These are phyloP conservation scores for Ailurus styani DNA, from an alignment of 2,113 vertebrate genomes.

Conservation along the genomic window DNA sequence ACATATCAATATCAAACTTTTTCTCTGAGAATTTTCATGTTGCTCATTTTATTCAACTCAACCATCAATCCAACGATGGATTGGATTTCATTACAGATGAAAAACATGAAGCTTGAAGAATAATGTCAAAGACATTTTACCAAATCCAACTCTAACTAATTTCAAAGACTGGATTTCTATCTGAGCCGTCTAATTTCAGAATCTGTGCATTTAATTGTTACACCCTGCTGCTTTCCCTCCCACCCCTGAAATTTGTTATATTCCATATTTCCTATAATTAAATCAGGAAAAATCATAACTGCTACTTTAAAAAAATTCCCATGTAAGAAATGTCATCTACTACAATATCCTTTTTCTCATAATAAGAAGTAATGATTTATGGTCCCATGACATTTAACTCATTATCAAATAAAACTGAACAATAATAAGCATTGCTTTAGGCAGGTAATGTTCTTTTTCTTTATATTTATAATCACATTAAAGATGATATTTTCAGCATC, in stretches of 20 bases:
- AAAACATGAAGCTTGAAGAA: not conserved
- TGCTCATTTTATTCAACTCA: not conserved
- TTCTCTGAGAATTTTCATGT: not conserved
- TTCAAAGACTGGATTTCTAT: not conserved
- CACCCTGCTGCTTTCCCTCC: not conserved
- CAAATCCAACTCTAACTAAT: not conserved
- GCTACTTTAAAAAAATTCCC: not conserved
- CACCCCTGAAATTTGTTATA: not conserved
- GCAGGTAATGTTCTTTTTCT: not conserved
- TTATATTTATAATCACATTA: not conserved
- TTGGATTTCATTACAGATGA: not conserved
- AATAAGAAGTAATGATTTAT: constrained; percentile 21
- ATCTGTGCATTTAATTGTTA: not conserved
- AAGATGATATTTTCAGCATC: not conserved
- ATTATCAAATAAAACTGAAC: not conserved
- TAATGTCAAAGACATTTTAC: not conserved
- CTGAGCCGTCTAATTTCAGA: not conserved
- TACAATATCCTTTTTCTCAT: not conserved
- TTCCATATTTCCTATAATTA: not conserved
- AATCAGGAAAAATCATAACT: not conserved
- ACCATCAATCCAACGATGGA: no score
- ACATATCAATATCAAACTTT: not conserved
- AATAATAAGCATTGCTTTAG: not conserved
- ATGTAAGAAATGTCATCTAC: not conserved
- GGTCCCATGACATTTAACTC: not conserved